These are phyloP conservation scores for Pangasius mekongensis DNA, from an alignment of 2,797 vertebrate genomes.

Conservation along the genomic window DNA sequence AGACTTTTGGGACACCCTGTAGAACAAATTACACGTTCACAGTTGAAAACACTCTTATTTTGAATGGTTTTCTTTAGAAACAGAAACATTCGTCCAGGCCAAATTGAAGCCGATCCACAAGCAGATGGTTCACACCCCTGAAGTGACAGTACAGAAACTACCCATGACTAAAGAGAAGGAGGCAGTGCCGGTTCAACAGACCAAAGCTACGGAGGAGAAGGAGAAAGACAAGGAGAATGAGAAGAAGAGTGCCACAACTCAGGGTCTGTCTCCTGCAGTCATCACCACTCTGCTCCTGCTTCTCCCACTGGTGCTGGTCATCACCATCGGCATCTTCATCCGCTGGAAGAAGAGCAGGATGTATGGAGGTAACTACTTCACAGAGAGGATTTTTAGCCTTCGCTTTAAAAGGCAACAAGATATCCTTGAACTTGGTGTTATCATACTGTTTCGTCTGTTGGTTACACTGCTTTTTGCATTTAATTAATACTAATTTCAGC, in stretches of 20 bases:
- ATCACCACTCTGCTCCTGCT: slow-evolving; percentile 87
- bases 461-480: background rate
- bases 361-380: slow-evolving; percentile 74
- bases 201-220: slow-evolving; percentile 31
- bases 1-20: too few species aligned
- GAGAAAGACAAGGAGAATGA: slow-evolving; percentile 73
- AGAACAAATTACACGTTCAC: background rate
- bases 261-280: slow-evolving; percentile 81
- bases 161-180: slow-evolving; percentile 59
- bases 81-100: slow-evolving; percentile 81
- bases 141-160: slow-evolving; percentile 49
- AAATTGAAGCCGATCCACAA: slow-evolving; percentile 77
- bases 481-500: slow-evolving; percentile 7
- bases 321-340: slow-evolving; percentile 84
- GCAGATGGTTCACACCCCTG: slow-evolving; percentile 58
- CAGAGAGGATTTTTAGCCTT: background rate
- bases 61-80: slow-evolving; percentile 69
- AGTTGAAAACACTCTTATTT: background rate
- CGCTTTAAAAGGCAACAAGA: background rate
- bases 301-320: slow-evolving; percentile 83
- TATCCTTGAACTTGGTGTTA: background rate
- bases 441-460: background rate
- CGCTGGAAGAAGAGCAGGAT: slow-evolving; percentile 87
- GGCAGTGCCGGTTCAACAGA: slow-evolving; percentile 65
- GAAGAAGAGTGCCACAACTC: slow-evolving; percentile 60